Base-by-base conservation (phyloP, 92 coral and sea anemone genomes). In the Actinernus sp. region DNA sequence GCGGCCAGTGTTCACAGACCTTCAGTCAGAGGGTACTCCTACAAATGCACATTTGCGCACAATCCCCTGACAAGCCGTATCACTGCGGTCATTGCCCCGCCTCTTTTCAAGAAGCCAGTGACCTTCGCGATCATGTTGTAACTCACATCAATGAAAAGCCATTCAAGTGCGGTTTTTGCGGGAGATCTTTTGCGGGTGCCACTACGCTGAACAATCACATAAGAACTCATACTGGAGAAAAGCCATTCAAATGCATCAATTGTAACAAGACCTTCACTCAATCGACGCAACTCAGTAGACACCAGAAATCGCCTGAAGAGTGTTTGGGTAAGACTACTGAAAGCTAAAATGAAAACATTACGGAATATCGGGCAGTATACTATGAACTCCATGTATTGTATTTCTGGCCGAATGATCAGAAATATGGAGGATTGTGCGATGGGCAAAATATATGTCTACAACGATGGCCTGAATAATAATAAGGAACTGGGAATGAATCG, bases 71-170 rank as follows among this genome's bases (percentile, higher is more conserved):
- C 36, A 81, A 76, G 47, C 98, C 98, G 21, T 94, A 78, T 44
- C 98, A 94, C 55, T 94, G 98, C 49, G 98, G 98, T 11, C 98
- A 94, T 60, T 94, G 98, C 28, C 89, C 98, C 46, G 92, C 97
- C 59, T 84, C 92, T 54, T 94, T 94, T 44, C 81, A 84, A 66
- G 91, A 84, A 3, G 87, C 98, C 55, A 84, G 73, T 37, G 98
- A 94, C 10, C 81, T 94, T 36, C 77, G 98, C 31, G 97, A 88
- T 53, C 98, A 94, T 71, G 98, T 94, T 6, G 97, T 94, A 54
- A 79, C 82, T 58, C 98, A 94, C 63, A 93, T 94, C 66, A 94
- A 88, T 63, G 98, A 94, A 58, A 94, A 94, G 63, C 98, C 98
- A 65, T 94, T 94, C 59, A 94, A 94, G 57, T 94, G 98, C 80